Conservation (phyloP, 2,888 invertebrate genomes). For the Ceriagrion tenellum region DNA sequence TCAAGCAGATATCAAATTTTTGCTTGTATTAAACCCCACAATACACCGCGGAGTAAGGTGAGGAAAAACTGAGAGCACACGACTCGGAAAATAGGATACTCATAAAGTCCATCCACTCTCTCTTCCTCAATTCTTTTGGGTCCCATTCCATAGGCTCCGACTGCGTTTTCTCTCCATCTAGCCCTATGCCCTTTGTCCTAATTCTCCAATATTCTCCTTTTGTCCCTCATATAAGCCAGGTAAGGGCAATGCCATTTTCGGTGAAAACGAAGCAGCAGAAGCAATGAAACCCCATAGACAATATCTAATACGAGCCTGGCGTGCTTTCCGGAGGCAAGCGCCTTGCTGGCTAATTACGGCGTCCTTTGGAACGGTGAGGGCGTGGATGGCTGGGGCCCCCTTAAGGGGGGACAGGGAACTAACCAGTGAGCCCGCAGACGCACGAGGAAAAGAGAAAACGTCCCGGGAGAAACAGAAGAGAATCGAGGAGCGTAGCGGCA, state of each 20-base stretch:
- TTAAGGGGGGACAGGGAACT: constrained; percentile 29
- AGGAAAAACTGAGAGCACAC: neutral
- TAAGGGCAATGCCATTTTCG: neutral
- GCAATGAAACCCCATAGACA: constrained; percentile 33
- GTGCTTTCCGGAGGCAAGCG: neutral
- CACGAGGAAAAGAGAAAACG: neutral
- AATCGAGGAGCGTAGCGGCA: constrained; percentile 6
- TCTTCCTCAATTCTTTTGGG: neutral
- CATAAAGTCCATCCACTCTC: neutral
- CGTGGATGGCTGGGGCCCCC: neutral
- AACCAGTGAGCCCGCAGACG: neutral
- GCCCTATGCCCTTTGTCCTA: neutral
- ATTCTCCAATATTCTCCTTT: neutral
- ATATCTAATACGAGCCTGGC: constrained; percentile 21
- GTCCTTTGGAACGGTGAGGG: neutral
- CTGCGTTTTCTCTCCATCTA: neutral
- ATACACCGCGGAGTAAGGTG: no score
- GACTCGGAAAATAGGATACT: neutral
- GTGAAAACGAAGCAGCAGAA: neutral
- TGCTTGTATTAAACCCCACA: no score
- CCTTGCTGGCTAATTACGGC: constrained; percentile 10
- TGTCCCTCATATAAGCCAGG: neutral
- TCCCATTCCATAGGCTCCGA: neutral
- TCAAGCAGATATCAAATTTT: no score
- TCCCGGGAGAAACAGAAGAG: constrained; percentile 37